Evolutionary conservation across 2,113 vertebrate genomes (phyloP).

Genomic region (Barnardius zonarius): DNA sequence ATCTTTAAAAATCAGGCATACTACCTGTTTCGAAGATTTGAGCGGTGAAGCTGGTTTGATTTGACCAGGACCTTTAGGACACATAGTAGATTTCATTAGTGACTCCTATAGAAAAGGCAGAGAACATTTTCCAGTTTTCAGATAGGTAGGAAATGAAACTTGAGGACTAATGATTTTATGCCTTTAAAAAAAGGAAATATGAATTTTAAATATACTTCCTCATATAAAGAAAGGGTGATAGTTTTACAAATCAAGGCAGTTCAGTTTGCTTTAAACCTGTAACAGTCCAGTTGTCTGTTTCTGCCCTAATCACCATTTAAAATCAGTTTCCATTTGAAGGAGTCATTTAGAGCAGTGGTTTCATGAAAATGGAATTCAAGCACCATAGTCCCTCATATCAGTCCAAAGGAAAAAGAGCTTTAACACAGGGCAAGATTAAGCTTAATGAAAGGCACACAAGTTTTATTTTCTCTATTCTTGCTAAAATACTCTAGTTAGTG

Average conservation of each 20-base stretch:
- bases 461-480: background rate
- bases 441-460: background rate
- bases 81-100: background rate
- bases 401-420: background rate
- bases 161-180: background rate
- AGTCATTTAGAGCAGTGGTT: background rate
- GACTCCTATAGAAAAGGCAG: background rate
- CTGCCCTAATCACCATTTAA: background rate
- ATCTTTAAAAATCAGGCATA: conserved; percentile 46
- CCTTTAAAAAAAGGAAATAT: background rate
- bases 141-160: background rate
- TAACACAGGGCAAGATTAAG: background rate
- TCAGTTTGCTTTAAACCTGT: background rate
- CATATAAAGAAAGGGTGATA: background rate
- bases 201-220: background rate
- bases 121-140: background rate
- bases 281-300: background rate
- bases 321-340: background rate
- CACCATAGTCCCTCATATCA: background rate
- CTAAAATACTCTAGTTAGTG: background rate
- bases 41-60: background rate
- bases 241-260: background rate
- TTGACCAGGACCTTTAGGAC: background rate
- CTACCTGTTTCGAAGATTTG: background rate
- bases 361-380: background rate